Evolutionary conservation across 2,113 vertebrate genomes (phyloP), one percentile per base, ranked within the genome.

Genomic region (Pristiophorus japonicus): DNA sequence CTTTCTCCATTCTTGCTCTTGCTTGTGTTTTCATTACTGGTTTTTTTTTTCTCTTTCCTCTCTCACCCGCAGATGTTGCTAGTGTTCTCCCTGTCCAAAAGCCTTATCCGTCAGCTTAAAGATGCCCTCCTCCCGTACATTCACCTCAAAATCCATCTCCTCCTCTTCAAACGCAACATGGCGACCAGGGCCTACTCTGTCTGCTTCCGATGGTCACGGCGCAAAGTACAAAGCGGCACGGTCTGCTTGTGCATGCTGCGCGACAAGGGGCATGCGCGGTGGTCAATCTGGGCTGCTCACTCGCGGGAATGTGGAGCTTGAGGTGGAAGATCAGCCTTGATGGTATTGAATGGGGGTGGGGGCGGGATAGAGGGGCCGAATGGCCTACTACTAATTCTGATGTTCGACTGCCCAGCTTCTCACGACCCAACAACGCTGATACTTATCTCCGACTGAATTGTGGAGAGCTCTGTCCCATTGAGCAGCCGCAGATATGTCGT

Each of bases 61-160:
- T 96, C 96, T 96, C 96, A 93, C 96, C 96, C 97, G 94, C 98
- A 98, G 98, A 97, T 98, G 97, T 97, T 98, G 97, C 96, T 98
- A 97, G 96, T 98, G 97, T 97, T 98, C 97, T 98, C 97, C 96
- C 97, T 98, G 96, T 97, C 97, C 96, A 97, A 98, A 97, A 98
- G 98, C 97, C 97, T 98, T 96, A 97, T 97, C 97, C 98, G 98
- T 96, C 98, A 99, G 98, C 96, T 98, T 96, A 97, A 97, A 97
- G 97, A 96, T 96, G 98, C 97, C 96, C 95, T 99, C 96, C 97
- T 98, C 96, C 98, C 98, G 96, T 97, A 96, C 97, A 73, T 97
- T 96, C 78, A 97, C 97, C 97, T 98, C 97, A 97, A 97, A 97
- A 96, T 98, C 97, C 97, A 97, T 97, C 98, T 98, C 96, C 96